A percentile compares a stretch with the other conserved stretches of the same genome.
phyloP scores from a whole-genome alignment of 2,888 invertebrate genomes.

The Tuta absoluta region DNA sequence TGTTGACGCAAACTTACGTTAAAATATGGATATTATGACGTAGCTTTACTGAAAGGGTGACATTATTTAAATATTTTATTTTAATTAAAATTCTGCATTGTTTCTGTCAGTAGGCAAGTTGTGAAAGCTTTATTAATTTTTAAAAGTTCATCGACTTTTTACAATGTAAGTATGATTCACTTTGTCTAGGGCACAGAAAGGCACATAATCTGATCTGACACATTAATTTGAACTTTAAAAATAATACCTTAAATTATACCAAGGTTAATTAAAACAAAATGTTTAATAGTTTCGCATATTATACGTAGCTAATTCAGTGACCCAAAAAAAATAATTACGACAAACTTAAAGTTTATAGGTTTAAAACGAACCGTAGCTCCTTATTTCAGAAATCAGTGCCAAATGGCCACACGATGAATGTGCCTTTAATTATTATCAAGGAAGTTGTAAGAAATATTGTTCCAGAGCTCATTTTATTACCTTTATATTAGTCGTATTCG shows the following conservation, averaged over 20 bases:
- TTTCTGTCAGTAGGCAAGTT: conserved; percentile 20
- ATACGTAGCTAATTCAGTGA: no score
- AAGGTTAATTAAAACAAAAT: no score
- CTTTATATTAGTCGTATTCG: conserved; percentile 28
- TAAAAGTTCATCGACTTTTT: no score
- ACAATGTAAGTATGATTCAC: no score
- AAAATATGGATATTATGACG: neutral
- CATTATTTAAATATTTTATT: neutral
- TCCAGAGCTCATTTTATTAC: conserved; percentile 5
- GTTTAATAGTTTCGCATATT: no score
- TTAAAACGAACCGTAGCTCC: neutral
- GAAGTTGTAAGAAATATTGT: conserved; percentile 26
- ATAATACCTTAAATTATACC: no score
- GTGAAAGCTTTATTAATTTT: neutral
- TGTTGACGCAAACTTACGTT: neutral
- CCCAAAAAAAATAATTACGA: no score
- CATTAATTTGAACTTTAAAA: no score
- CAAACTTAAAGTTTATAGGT: no score
- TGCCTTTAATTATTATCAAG: conserved; percentile 22
- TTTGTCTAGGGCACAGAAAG: no score
- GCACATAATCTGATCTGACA: no score
- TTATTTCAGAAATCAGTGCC: neutral
- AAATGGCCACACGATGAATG: neutral
- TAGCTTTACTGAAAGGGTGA: neutral
- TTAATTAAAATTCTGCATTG: conserved; percentile 24